Conservation (phyloP, 2,113 vertebrate species). For the Coptodon bakossiorum region DNA sequence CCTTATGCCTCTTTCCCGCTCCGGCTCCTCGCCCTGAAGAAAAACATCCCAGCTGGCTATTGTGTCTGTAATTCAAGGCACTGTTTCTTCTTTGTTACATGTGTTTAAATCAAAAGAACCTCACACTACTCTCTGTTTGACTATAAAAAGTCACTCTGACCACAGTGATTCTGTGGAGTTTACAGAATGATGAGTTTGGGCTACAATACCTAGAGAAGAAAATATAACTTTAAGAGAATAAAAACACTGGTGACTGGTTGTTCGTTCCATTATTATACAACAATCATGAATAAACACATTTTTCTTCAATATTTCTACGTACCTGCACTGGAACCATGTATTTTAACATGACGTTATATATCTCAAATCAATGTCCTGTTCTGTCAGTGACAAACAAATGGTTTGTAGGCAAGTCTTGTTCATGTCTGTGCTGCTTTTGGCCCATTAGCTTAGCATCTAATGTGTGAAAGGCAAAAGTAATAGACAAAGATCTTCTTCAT, state of each 20-base stretch:
- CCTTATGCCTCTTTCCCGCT: not conserved
- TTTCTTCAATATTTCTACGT: not conserved
- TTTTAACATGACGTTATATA: not conserved
- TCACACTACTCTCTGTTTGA: not conserved
- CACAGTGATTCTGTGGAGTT: not conserved
- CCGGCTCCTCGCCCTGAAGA: not conserved
- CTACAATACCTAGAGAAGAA: not conserved
- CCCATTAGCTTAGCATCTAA: not conserved
- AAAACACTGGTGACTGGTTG: not conserved
- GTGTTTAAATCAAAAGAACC: not conserved
- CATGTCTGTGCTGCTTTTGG: not conserved
- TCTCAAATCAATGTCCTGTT: not conserved
- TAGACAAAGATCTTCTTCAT: not conserved
- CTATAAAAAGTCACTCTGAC: not conserved
- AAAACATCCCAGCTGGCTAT: not conserved
- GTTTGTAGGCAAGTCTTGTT: not conserved
- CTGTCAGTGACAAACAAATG: not conserved
- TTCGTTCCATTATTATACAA: not conserved
- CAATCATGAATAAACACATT: not conserved
- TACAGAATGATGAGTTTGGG: not conserved
- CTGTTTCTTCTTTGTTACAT: not conserved
- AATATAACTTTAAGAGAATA: not conserved
- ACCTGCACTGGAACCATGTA: rapidly evolving
- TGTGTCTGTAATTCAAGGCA: not conserved
- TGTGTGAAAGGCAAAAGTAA: not conserved